Evolutionary conservation across 2,888 invertebrate species (phyloP), one percentile per base, ranked within the genome.

Genomic region (Brachylomia viminalis): DNA sequence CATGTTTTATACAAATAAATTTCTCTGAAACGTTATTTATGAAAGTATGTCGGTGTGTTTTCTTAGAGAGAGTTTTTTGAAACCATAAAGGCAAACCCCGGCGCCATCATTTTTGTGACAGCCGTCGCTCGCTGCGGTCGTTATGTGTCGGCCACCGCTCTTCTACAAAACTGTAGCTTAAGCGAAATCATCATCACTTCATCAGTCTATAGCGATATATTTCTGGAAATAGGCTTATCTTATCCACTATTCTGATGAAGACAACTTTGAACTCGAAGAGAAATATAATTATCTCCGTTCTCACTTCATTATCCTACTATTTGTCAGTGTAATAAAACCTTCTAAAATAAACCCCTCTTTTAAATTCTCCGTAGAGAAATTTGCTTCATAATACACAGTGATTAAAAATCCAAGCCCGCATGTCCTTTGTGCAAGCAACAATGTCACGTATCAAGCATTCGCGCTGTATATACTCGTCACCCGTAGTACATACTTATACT

Each of bases 371-470:
- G 52, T 27, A 42, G 27, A 72, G 20, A 80, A 84, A 38, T 69
- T 61, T 23, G 68, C 54, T 69, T 58, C 33, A 38, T 83, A 58
- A 80, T 75, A 54, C 59, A 52, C 49, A 33, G 67, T 84, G 85
- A 84, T 83, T 83, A 84, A 83, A 82, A 83, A 77, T 71, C 58
- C 68, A 62, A 52, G 71, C 83, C 83, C 85, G 82, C 82, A 84
- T 81, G n/a, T 68, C 65, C 85, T 81, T 84, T 84, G 85, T 83
- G 67, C 8, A 45, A 80, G 61, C n/a, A 84, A 84, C 74, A 59
- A 71, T 65, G 72, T 61, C 72, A 81, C 62, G 33, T 68, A 64
- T 79, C 84, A 83, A 7, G 77, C 66, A 49, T 80, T 56, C 56
- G 49, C 17, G 45, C 20, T 66, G 52, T 54, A 77, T 68, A 52